Conservation (phyloP, 2,113 vertebrate species). For the Corapipo altera region DNA sequence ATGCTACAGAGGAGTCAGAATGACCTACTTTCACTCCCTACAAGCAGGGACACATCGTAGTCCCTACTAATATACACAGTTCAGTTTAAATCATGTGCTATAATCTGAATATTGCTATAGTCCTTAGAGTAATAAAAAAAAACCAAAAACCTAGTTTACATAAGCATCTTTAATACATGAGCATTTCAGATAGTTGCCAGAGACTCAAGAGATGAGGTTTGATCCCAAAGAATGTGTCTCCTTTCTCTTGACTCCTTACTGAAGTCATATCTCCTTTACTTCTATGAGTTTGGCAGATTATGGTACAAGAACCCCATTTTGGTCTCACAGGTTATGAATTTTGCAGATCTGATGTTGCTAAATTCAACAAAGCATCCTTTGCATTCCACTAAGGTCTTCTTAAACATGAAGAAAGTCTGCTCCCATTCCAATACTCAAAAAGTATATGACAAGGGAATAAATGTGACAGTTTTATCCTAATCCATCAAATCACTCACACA, state of each 20-base stretch:
- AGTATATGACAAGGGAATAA: neutral
- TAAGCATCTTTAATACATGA: constrained; percentile 41
- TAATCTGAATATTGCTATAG: neutral
- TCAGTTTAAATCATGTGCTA: constrained; percentile 1
- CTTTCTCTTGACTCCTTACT: neutral
- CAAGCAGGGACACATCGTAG: neutral
- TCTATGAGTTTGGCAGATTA: neutral
- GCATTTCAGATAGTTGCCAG: neutral
- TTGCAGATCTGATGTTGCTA: neutral
- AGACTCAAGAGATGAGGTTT: neutral
- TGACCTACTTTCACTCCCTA: constrained; percentile 39
- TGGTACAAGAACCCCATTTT: neutral
- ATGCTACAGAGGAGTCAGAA: neutral
- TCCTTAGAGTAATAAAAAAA: constrained; percentile 18
- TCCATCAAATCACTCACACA: neutral
- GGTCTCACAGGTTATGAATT: neutral
- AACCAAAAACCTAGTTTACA: neutral
- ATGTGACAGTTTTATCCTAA: neutral
- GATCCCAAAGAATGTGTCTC: neutral
- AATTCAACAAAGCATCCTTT: neutral
- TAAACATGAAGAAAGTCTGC: neutral
- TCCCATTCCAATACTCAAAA: neutral
- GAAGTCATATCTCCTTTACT: neutral
- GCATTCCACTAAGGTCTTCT: neutral
- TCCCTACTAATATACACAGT: constrained; percentile 5